phyloP scores from a whole-genome alignment of 2,113 vertebrate genomes.

The Notarius lentiginosus region DNA sequence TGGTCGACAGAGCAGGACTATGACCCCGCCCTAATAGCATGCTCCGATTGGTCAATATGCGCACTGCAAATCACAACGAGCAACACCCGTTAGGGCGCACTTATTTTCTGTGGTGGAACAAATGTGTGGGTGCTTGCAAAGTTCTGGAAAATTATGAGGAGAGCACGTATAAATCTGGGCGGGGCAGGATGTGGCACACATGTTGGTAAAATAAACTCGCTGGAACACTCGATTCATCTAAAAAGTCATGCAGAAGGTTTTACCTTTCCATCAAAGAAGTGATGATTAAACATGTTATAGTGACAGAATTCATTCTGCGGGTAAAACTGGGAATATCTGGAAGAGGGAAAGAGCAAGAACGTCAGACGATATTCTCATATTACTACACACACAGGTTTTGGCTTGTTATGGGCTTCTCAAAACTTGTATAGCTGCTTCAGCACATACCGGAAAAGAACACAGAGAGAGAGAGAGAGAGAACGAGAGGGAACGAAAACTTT shows the following conservation, averaged over 20 bases:
- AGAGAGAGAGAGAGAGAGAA: not conserved
- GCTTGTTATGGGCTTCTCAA: slow-evolving; percentile 30
- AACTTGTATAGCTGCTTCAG: slow-evolving; percentile 8
- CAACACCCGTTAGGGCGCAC: no score
- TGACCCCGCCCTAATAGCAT: no score
- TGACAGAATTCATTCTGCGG: slow-evolving; percentile 87
- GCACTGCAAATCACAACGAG: no score
- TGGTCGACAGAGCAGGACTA: no score
- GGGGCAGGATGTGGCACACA: no score
- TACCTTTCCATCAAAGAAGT: slow-evolving; percentile 94
- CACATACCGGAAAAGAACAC: slow-evolving; percentile 37
- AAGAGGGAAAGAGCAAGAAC: slow-evolving; percentile 46
- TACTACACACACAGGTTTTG: slow-evolving; percentile 40
- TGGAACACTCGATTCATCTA: no score
- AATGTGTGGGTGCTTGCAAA: no score
- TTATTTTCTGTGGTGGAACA: no score
- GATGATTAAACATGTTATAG: slow-evolving; percentile 99
- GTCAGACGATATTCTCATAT: not conserved
- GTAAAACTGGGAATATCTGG: slow-evolving; percentile 93
- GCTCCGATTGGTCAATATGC: no score
- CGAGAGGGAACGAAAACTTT: not conserved
- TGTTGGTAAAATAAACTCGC: no score
- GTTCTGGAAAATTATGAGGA: no score
- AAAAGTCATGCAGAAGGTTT: slow-evolving; percentile 30
- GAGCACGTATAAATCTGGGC: no score